Percentiles rank a stretch among this genome's conserved stretches.
These are phyloP conservation scores for Formicarius rufipectus DNA, from an alignment of 2,113 vertebrate species.

Conservation along the genomic window DNA sequence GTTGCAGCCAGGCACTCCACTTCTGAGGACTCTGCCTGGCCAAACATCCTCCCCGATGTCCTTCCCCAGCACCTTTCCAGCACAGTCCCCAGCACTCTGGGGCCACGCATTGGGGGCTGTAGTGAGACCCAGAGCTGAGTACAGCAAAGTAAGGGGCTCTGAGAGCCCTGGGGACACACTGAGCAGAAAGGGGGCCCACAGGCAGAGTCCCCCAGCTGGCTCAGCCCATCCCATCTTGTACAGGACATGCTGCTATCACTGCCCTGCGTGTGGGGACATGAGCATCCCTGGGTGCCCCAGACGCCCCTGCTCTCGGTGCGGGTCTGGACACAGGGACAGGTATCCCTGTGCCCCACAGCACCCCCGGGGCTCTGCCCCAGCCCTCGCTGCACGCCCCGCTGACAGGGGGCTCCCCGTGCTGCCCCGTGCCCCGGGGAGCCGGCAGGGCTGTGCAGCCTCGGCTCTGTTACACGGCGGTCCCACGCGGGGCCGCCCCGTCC, in stretches of 20 bases:
- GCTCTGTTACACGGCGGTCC: neutral
- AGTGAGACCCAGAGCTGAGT: fast-evolving
- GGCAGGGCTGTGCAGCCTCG: neutral
- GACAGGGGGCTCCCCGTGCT: neutral
- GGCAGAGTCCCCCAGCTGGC: neutral
- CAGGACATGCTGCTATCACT: neutral
- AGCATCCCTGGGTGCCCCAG: neutral
- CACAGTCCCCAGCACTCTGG: neutral
- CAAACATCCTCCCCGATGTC: fast-evolving
- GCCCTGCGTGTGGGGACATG: fast-evolving
- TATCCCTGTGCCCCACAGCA: neutral
- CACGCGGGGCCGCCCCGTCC: neutral
- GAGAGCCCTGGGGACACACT: neutral
- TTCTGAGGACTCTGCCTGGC: neutral
- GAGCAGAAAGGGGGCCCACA: neutral
- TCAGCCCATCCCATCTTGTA: neutral
- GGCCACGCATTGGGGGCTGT: fast-evolving
- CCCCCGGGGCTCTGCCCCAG: neutral
- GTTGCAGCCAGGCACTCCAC: neutral
- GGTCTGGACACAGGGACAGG: neutral
- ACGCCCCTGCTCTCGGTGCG: neutral
- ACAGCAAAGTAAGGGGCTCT: neutral
- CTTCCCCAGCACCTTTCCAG: neutral
- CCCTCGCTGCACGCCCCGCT: neutral
- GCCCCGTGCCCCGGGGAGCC: neutral